Conservation (phyloP, 2,113 vertebrate genomes). For the Ictalurus punctatus region DNA sequence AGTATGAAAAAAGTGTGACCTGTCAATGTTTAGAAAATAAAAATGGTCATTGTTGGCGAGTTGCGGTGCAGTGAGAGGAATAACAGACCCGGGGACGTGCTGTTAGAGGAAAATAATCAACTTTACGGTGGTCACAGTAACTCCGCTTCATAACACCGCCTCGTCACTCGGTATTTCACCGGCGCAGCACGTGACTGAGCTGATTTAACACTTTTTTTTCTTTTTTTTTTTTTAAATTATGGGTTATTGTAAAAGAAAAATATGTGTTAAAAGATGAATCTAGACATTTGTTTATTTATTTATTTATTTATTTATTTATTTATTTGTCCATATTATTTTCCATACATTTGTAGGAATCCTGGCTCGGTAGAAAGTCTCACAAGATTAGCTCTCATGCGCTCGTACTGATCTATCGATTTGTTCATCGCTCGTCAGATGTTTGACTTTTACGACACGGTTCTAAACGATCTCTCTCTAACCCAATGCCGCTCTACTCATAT, state of each 20-base stretch:
- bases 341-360: not conserved
- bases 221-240: no score
- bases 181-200: no score
- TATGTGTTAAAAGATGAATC: not conserved
- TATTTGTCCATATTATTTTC: not conserved
- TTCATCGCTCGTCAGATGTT: conserved; percentile 2
- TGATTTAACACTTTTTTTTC: no score
- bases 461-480: not conserved
- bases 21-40: not conserved
- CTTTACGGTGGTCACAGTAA: not conserved
- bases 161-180: no score
- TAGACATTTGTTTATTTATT: not conserved
- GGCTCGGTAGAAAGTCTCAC: not conserved
- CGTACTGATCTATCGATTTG: conserved; percentile 44
- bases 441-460: not conserved
- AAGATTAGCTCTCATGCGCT: conserved; percentile 57
- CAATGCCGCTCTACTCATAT: not conserved
- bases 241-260: not conserved
- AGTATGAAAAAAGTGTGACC: no score
- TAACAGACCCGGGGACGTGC: not conserved
- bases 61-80: not conserved
- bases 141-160: not conserved
- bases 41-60: not conserved
- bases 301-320: not conserved
- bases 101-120: not conserved